Percentiles rank a stretch among this genome's conserved stretches.
Conservation (phyloP, 1,140 invertebrate species). For the Temnothorax curvispinosus region DNA sequence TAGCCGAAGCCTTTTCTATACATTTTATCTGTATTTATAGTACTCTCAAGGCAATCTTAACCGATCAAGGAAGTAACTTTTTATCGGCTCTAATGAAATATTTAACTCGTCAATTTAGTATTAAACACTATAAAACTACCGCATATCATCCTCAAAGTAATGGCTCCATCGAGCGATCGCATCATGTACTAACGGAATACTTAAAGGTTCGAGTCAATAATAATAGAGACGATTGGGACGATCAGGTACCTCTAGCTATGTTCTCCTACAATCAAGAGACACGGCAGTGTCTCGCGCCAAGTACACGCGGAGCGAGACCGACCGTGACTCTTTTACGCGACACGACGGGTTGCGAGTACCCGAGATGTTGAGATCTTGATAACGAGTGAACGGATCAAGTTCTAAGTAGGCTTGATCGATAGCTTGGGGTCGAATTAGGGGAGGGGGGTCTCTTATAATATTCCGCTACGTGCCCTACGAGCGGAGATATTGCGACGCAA, state of each 20-base stretch:
- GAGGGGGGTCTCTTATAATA: too few relatives aligned
- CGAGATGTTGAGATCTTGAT: too few relatives aligned
- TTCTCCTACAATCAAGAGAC: conserved; percentile 24
- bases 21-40: conserved; percentile 41
- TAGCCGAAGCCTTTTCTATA: conserved; percentile 59
- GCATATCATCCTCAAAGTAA: conserved; percentile 40
- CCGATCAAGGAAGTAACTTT: conserved; percentile 14
- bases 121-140: background rate
- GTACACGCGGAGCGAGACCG: too few relatives aligned
- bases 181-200: conserved; percentile 14
- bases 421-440: too few relatives aligned
- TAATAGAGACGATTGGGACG: background rate
- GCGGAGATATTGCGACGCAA: too few relatives aligned
- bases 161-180: conserved; percentile 70
- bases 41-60: background rate
- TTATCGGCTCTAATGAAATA: background rate
- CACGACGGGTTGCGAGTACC: too few relatives aligned
- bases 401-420: too few relatives aligned
- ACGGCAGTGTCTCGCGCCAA: too few relatives aligned
- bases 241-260: background rate
- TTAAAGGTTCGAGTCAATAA: background rate
- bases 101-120: background rate
- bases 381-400: too few relatives aligned
- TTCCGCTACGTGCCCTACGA: too few relatives aligned
- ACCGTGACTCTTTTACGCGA: too few relatives aligned